phyloP scores from a whole-genome alignment of 2,113 vertebrate species.

The Jacana jacana region DNA sequence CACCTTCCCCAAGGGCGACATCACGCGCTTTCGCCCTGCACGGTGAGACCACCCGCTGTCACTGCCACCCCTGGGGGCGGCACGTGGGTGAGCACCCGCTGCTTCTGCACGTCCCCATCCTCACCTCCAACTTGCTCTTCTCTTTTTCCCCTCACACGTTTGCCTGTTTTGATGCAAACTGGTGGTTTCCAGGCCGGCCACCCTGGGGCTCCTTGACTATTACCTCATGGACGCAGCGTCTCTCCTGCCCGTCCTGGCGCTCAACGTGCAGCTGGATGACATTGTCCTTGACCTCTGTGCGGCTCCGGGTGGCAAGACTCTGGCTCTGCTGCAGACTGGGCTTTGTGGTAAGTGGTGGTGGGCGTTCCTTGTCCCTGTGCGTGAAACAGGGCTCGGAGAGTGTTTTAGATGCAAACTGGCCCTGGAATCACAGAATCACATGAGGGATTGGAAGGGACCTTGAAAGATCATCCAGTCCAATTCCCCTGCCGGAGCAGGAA shows the following conservation, averaged over 20 bases:
- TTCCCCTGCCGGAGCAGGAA: no score
- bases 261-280: slow-evolving; percentile 80
- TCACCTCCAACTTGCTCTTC: background rate
- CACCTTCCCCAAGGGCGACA: slow-evolving; percentile 86
- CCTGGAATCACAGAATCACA: no score
- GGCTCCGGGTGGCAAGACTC: slow-evolving; percentile 90
- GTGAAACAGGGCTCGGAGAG: background rate
- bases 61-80: background rate
- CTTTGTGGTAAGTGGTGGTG: slow-evolving; percentile 77
- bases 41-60: slow-evolving; percentile 58
- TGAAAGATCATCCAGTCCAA: no score
- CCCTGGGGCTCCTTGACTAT: slow-evolving; percentile 78
- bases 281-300: slow-evolving; percentile 92
- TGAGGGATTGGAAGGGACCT: no score
- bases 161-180: background rate
- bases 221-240: slow-evolving; percentile 95
- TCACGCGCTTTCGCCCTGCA: slow-evolving; percentile 84
- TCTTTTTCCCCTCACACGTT: rapidly evolving
- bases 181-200: slow-evolving; percentile 75
- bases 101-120: background rate
- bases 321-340: slow-evolving; percentile 89
- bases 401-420: no score
- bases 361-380: rapidly evolving
- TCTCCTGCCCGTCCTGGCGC: slow-evolving; percentile 87
- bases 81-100: background rate